Conservation (phyloP, 2,113 vertebrate genomes). For the Piaya cayana region DNA sequence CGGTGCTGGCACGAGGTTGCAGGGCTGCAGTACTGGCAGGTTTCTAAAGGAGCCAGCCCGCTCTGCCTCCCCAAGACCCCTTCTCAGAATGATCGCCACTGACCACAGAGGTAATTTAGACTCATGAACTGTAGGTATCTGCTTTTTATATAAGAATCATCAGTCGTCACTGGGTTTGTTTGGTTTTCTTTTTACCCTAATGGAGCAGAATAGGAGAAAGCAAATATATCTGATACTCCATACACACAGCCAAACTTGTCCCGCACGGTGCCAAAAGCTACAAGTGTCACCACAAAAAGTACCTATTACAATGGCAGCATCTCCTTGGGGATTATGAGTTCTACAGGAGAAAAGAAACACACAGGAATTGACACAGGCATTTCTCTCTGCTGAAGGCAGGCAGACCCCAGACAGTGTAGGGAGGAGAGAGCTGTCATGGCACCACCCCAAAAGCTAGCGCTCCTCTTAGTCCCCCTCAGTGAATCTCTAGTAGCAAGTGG, state of each 20-base stretch:
- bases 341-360: background rate
- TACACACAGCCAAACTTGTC: background rate
- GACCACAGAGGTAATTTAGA: background rate
- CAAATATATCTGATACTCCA: background rate
- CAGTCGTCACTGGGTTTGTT: background rate
- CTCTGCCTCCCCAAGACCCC: background rate
- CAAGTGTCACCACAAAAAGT: background rate
- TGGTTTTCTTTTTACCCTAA: background rate
- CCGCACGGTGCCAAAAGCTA: background rate
- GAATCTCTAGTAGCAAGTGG: background rate
- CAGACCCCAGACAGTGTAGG: background rate
- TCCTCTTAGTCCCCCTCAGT: background rate
- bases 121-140: background rate
- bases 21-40: fast-evolving
- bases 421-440: background rate
- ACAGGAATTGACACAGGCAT: fast-evolving
- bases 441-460: background rate
- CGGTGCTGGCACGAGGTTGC: fast-evolving
- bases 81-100: background rate
- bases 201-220: background rate
- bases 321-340: background rate
- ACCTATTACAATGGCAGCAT: background rate
- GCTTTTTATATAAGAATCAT: background rate
- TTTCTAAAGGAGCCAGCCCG: background rate
- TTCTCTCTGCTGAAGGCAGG: background rate